These are phyloP conservation scores for Tachycineta bicolor DNA, from an alignment of 2,113 vertebrate genomes.

Conservation along the genomic window DNA sequence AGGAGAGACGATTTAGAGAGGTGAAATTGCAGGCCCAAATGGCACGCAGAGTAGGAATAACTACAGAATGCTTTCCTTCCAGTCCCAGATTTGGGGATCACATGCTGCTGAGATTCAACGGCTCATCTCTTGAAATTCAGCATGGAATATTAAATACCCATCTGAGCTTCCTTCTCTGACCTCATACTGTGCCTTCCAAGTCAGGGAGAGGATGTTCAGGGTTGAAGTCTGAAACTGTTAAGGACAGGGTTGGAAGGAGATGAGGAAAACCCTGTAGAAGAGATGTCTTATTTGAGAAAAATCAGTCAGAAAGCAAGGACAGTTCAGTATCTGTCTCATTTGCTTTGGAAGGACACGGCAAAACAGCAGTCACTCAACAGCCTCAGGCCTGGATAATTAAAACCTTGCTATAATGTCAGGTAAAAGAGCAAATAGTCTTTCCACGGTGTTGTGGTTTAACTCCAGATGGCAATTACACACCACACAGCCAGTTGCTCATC, in stretches of 20 bases:
- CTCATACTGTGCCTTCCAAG: background rate
- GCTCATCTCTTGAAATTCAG: background rate
- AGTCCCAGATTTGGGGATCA: background rate
- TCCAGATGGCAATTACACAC: background rate
- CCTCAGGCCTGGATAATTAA: conserved; percentile 35
- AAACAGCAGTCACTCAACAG: conserved; percentile 16
- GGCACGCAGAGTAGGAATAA: background rate
- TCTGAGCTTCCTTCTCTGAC: background rate
- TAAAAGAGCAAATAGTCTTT: conserved; percentile 6
- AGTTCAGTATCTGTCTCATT: background rate
- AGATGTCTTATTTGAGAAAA: conserved; percentile 1
- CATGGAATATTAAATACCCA: background rate
- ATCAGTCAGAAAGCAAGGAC: background rate
- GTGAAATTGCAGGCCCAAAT: background rate
- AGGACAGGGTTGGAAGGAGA: background rate
- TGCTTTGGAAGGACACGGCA: conserved; percentile 18
- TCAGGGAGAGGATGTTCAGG: background rate
- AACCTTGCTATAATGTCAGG: conserved; percentile 8
- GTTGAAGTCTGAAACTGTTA: background rate
- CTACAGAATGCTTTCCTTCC: background rate
- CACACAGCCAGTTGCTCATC: background rate
- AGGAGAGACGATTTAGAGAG: background rate
- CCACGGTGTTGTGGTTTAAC: background rate
- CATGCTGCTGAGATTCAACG: background rate
- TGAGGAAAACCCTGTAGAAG: background rate